Evolutionary conservation across 2,888 invertebrate genomes (phyloP).

Genomic region (Malthinus flaveolus): DNA sequence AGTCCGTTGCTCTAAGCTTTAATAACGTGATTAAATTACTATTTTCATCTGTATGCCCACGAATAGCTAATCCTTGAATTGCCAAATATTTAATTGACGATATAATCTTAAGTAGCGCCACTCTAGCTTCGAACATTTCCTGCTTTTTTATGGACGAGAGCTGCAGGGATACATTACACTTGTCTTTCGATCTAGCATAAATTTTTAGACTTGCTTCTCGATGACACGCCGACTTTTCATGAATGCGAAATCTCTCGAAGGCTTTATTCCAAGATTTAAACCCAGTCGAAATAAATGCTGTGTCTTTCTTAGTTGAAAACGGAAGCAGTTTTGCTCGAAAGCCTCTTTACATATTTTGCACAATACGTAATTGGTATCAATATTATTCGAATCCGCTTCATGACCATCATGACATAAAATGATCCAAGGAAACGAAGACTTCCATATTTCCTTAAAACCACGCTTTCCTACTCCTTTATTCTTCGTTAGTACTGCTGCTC

Average conservation of each 20-base stretch:
- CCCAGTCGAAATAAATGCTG: no score
- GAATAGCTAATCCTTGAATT: constrained; percentile 4
- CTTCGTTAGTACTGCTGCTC: no score
- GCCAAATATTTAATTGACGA: constrained; percentile 7
- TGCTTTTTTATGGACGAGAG: not conserved
- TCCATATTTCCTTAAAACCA: no score
- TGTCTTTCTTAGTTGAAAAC: no score
- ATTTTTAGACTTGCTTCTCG: not conserved
- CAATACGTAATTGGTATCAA: no score
- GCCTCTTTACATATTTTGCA: no score
- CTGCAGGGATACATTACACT: not conserved
- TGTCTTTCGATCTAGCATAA: not conserved
- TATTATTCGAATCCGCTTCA: no score
- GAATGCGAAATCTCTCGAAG: not conserved
- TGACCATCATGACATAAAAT: no score
- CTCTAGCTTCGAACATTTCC: not conserved
- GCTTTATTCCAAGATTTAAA: not conserved
- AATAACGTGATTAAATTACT: constrained; percentile 13
- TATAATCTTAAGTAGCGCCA: constrained; percentile 6
- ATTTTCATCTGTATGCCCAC: constrained; percentile 8
- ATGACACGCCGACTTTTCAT: not conserved
- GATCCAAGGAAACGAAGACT: no score
- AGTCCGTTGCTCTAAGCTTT: constrained; percentile 7
- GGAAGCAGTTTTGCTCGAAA: no score
- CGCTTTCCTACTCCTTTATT: no score